These are phyloP conservation scores for Zaprionus capensis DNA, from an alignment of 1,140 invertebrate species.

Conservation along the genomic window DNA sequence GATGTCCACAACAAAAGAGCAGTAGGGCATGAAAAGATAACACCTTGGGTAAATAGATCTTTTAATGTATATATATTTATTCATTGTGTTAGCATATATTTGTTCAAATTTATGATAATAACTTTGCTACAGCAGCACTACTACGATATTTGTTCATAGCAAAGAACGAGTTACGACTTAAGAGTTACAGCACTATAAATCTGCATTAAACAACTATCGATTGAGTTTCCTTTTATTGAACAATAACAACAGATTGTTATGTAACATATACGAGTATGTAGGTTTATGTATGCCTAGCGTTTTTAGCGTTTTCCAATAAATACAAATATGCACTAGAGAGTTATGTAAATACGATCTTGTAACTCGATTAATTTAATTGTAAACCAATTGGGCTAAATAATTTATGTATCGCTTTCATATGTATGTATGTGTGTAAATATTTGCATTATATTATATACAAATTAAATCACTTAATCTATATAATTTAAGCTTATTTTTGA, in stretches of 20 bases:
- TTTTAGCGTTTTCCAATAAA: constrained; percentile 8
- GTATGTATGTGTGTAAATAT: constrained; percentile 34
- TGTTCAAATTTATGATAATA: constrained; percentile 54
- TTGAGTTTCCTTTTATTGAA: constrained; percentile 7
- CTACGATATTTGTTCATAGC: constrained; percentile 47
- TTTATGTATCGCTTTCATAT: constrained; percentile 52
- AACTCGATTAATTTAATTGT: constrained; percentile 55
- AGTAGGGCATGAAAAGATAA: neutral
- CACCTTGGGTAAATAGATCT: neutral
- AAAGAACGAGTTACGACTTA: constrained; percentile 50
- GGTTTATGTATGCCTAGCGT: neutral
- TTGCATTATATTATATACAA: constrained; percentile 63
- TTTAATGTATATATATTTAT: constrained; percentile 35
- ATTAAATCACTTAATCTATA: constrained; percentile 56
- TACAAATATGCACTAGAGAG: constrained; percentile 4
- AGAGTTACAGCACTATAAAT: constrained; percentile 38
- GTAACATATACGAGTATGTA: neutral
- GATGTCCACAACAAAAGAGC: too few relatives aligned
- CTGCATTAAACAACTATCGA: constrained; percentile 30
- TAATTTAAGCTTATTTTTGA: constrained; percentile 43
- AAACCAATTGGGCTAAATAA: constrained; percentile 77
- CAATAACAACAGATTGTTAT: constrained; percentile 2
- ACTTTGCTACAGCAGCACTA: constrained; percentile 51
- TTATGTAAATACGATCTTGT: neutral
- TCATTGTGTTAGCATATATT: constrained; percentile 35